Percentiles rank a stretch among this genome's conserved stretches.
Conservation (phyloP, 2,888 invertebrate genomes). For the Synanthedon andrenaeformis region DNA sequence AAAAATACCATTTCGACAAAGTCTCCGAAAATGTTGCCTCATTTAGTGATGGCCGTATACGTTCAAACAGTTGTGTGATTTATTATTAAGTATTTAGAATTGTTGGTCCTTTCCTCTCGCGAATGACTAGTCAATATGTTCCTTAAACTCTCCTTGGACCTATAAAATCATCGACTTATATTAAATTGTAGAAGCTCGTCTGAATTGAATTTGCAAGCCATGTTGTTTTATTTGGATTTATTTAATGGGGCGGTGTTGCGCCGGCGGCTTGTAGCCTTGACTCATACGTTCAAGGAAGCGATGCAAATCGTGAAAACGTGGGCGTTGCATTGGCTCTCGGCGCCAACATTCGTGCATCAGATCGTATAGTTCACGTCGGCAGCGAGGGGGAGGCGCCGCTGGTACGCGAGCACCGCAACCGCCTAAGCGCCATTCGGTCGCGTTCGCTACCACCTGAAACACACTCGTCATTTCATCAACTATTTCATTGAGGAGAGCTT, state of each 20-base stretch:
- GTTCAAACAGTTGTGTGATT: too few relatives aligned
- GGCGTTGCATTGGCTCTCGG: conserved; percentile 81
- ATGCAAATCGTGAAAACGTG: conserved; percentile 89
- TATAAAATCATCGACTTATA: too few relatives aligned
- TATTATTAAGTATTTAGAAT: too few relatives aligned
- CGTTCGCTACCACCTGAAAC: conserved; percentile 73
- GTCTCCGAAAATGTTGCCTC: too few relatives aligned
- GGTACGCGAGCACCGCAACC: conserved; percentile 54
- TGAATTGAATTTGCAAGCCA: too few relatives aligned
- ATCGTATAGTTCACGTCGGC: conserved; percentile 90
- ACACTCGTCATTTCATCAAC: not conserved
- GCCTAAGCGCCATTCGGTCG: conserved; percentile 74
- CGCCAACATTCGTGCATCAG: conserved; percentile 95
- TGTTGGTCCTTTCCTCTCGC: too few relatives aligned
- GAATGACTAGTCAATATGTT: too few relatives aligned
- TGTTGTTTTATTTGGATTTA: too few relatives aligned
- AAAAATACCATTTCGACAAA: conserved; percentile 8
- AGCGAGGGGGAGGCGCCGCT: conserved; percentile 76
- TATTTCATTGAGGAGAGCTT: not conserved
- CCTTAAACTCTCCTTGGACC: too few relatives aligned
- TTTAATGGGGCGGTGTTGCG: conserved; percentile 7
- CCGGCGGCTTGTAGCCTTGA: conserved; percentile 72
- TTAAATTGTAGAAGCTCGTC: too few relatives aligned
- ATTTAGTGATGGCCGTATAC: too few relatives aligned
- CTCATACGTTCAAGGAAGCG: conserved; percentile 85